Evolutionary conservation across 2,888 invertebrate genomes (phyloP), one percentile per base, ranked within the genome.

Genomic region (Lepidonotus clava): DNA sequence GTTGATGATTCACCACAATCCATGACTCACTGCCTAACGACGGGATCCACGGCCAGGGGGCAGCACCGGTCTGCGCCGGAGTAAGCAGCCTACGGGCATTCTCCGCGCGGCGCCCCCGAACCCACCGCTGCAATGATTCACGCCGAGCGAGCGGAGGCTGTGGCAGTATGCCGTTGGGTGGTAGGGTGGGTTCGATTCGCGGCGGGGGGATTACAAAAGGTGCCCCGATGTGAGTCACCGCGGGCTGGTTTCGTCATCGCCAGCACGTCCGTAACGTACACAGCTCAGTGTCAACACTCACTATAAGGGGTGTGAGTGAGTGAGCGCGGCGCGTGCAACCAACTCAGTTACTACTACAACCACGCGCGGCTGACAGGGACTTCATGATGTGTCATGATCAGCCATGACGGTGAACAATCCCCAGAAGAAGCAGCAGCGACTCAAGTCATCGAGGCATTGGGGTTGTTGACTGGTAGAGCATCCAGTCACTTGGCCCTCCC

Each of bases 401-500:
- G n/a, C n/a, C n/a, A n/a, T 46, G 46, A 46, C 46, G 46, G 46
- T 46, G 46, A n/a, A n/a, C n/a, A n/a, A n/a, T n/a, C n/a, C n/a
- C n/a, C n/a, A n/a, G n/a, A n/a, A n/a, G n/a, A n/a, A n/a, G n/a
- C n/a, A n/a, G n/a, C n/a, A 46, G 46, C 46, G 8, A 28, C 61
- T 28, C 61, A 11, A 61, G 61, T 61, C 61, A 61, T 61, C n/a
- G 28, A 11, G 28, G 28, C 2, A 14, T 28, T 61, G 24, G 71
- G 71, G 71, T 71, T 71, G 36, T 71, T 18, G 11, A 0, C 6
- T 34, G 71, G 21, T 71, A n/a, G 46, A 18, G 8, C 46, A 46
- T 8, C n/a, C 18, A 71, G 71, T 71, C 71, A 71, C 71, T 71
- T 71, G 34, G 21, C 71, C 38, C 71, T 38, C 38, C 18, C n/a